Percentiles rank a stretch among this genome's conserved stretches.
phyloP scores from a whole-genome alignment of 2,888 invertebrate species.

The Xestia c-nigrum region DNA sequence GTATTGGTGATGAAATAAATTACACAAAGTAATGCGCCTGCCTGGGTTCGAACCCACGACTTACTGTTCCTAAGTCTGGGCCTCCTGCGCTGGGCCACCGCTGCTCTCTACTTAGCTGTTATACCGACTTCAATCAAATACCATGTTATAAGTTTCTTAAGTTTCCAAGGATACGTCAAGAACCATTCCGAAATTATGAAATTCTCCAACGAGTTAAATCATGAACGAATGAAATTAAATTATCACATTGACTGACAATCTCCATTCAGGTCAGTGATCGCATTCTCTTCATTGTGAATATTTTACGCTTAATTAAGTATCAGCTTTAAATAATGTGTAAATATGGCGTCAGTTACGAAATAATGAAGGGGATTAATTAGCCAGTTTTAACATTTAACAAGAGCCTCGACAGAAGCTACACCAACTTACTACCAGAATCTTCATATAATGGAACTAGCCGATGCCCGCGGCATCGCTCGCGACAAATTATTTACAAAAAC shows the following conservation, averaged over 20 bases:
- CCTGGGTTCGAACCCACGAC: no score
- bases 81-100: no score
- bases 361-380: conserved; percentile 24
- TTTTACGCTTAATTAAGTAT: conserved; percentile 38
- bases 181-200: no score
- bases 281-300: conserved; percentile 23
- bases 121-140: background rate
- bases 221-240: background rate
- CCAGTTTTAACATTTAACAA: background rate
- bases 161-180: background rate
- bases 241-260: conserved; percentile 27
- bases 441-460: background rate
- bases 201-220: background rate
- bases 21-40: no score
- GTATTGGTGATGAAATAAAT: no score
- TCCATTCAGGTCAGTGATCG: conserved; percentile 6
- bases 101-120: background rate
- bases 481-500: no score
- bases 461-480: no score
- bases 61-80: no score
- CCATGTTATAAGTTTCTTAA: background rate
- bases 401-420: background rate
- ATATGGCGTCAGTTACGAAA: conserved; percentile 30
- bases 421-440: background rate
- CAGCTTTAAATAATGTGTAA: conserved; percentile 34